Percentiles rank a stretch among this genome's conserved stretches.
Evolutionary conservation across 2,113 vertebrate species (phyloP).

Genomic region (Chaetorhynchus papuensis): DNA sequence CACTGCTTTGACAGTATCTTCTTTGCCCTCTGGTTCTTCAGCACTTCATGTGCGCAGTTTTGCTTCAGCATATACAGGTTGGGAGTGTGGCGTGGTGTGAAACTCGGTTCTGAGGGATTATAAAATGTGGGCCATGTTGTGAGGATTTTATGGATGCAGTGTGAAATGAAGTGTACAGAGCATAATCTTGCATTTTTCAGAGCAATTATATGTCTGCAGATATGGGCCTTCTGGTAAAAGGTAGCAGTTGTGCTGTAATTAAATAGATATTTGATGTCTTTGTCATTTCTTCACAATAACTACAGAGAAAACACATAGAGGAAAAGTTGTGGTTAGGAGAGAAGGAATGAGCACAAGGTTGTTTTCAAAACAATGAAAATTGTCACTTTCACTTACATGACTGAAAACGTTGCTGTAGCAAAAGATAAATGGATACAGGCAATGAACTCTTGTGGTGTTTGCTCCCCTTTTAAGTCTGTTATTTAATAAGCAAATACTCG

Average conservation of each 20-base stretch:
- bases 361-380: background rate
- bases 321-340: background rate
- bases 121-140: background rate
- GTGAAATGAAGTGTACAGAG: background rate
- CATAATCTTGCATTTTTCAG: background rate
- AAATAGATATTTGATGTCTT: background rate
- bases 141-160: rapidly evolving
- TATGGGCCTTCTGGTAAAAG: background rate
- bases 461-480: background rate
- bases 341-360: background rate
- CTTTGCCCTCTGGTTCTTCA: background rate
- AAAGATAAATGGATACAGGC: background rate
- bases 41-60: background rate
- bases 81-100: background rate
- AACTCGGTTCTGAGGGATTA: background rate
- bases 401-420: background rate
- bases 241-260: background rate
- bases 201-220: background rate
- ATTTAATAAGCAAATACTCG: background rate
- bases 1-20: background rate
- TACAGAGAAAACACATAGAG: background rate
- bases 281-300: background rate
- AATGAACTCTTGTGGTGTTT: background rate
- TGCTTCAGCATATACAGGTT: background rate
- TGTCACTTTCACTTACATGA: background rate